Evolutionary conservation across 2,888 invertebrate species (phyloP).

Genomic region (Drosophila buzzatii): DNA sequence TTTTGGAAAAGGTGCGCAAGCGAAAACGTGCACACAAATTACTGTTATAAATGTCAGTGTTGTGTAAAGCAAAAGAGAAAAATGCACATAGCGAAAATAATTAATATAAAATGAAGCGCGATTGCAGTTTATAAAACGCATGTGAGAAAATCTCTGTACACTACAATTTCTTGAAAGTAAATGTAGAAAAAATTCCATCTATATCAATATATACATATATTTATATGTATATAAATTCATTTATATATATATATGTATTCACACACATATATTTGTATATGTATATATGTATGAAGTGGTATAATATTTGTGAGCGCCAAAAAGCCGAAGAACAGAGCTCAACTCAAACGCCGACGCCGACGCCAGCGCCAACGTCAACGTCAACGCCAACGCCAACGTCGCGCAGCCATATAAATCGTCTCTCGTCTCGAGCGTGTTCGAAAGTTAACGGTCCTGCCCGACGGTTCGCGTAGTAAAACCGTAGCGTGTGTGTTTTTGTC

Average conservation of each 20-base stretch:
- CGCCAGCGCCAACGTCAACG: conserved; percentile 28
- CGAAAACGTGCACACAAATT: conserved; percentile 24
- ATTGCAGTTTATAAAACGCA: conserved; percentile 52
- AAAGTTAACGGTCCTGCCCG: conserved; percentile 50
- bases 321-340: conserved; percentile 69
- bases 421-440: conserved; percentile 58
- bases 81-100: conserved; percentile 5
- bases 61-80: conserved; percentile 30
- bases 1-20: conserved; percentile 11
- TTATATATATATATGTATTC: conserved; percentile 26
- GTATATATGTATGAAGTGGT: conserved; percentile 48
- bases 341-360: conserved; percentile 39
- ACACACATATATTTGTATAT: conserved; percentile 49
- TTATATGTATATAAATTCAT: conserved; percentile 18
- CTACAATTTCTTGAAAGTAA: conserved; percentile 76
- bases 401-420: conserved; percentile 75
- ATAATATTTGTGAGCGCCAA: conserved; percentile 74
- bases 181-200: conserved; percentile 60
- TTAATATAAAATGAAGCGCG: conserved; percentile 18
- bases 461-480: conserved; percentile 67
- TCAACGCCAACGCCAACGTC: conserved; percentile 36
- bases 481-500: conserved; percentile 61
- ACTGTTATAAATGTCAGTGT: conserved; percentile 22
- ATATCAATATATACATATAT: conserved; percentile 34
- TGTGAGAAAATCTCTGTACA: conserved; percentile 79